Evolutionary conservation across 30 jellyfish, hydroid and myxozoan genomes (phyloP).

Genomic region (Hydractinia echinata): DNA sequence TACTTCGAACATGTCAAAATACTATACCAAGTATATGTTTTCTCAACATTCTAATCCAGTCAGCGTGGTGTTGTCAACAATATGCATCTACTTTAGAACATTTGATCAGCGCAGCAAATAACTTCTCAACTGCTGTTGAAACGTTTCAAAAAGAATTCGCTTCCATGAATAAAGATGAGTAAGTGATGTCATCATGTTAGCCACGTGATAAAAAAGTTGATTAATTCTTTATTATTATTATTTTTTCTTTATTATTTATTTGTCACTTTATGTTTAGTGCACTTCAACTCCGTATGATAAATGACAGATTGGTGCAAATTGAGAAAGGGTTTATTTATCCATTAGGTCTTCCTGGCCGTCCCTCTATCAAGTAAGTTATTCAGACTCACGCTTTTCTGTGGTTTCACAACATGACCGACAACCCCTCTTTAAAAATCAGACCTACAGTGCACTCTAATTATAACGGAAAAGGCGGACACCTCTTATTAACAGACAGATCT

Average conservation of each 20-base stretch:
- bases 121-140: background rate
- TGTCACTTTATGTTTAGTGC: slow-evolving; percentile 17
- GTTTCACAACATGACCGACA: too few species aligned
- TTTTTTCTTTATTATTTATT: background rate
- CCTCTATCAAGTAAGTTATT: slow-evolving; percentile 6
- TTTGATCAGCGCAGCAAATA: slow-evolving; percentile 3
- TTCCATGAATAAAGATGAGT: background rate
- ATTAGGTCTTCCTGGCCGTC: slow-evolving; percentile 22
- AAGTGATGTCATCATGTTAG: background rate
- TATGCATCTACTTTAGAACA: background rate
- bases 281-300: slow-evolving; percentile 21
- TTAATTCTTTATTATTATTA: too few species aligned
- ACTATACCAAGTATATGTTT: too few species aligned
- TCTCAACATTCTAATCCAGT: too few species aligned
- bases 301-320: slow-evolving; percentile 19
- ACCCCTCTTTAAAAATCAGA: too few species aligned
- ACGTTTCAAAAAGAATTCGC: background rate
- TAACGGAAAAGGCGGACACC: too few species aligned
- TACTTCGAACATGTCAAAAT: too few species aligned
- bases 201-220: background rate
- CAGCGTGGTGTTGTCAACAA: too few species aligned
- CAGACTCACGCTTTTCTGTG: too few species aligned
- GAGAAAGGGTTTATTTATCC: slow-evolving; percentile 15
- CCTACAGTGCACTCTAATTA: too few species aligned
- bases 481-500: too few species aligned